Base-by-base conservation (phyloP, 92 coral and sea anemone species). In the Metridium senile region DNA sequence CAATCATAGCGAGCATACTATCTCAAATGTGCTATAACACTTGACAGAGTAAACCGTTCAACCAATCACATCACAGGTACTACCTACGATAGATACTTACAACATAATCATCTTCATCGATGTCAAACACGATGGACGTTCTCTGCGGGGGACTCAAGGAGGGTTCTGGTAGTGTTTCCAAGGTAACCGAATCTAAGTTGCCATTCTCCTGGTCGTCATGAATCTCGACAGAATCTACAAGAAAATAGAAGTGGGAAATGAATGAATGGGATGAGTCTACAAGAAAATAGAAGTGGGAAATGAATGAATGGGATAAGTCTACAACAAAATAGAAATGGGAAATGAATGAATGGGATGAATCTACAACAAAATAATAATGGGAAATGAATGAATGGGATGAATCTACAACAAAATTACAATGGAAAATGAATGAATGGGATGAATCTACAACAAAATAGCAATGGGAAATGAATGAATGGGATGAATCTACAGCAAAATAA, bases 101-200 rank as follows among this genome's bases (percentile, higher is more conserved):
- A 70, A 89, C 71, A 56, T 90, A 90, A 77, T 93, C 98, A 56
- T 90, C 87, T 80, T 90, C 98, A 49, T 93, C 91, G 17, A 93
- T 90, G 56, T 90, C 88, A 66, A 90, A 87, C 43, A 87, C 92
- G 33, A 93, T 93, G 1, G 95, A 93, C 27, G 96, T 86, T 66
- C 92, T 75, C 71, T 83, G 92, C 10, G 76, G 76, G 21, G 71
- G 84, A 29, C 23, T 21, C 23, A 39, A 21, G n/a, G 69, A 26
- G 2, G 69, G 69, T 20, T 63, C 69, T 28, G 69, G 69, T 31
- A 63, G 22, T 2, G 84, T 29, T 11, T 70, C 76, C 26, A 79
- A 67, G 20, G 71, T 62, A 16, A 79, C 77, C 0, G 47, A 58
- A 22, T 51, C 39, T 1, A 79, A 70, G 56, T 88, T 88, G 33